A percentile compares a stretch with the other conserved stretches of the same genome.
phyloP scores from a whole-genome alignment of 2,113 vertebrate genomes.

The mouse (Mus musculus) region DNA sequence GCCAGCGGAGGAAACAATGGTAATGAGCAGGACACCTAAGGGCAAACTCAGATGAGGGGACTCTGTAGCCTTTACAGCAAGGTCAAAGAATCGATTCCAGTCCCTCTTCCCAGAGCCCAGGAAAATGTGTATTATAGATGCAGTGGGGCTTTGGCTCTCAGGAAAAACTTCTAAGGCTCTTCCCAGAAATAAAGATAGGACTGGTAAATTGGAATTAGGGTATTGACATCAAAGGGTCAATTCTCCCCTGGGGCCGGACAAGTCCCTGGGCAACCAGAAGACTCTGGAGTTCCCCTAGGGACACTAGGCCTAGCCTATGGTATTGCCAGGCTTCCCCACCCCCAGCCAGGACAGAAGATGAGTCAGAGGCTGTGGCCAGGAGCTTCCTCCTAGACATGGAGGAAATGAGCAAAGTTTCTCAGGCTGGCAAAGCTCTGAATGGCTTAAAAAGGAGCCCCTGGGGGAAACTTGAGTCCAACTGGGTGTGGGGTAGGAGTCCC shows the following conservation, averaged over 20 bases:
- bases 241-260: neutral
- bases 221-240: neutral
- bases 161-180: constrained; percentile 1
- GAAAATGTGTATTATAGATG: constrained; percentile 17
- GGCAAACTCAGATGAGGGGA: neutral
- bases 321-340: neutral
- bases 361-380: constrained; percentile 79
- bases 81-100: neutral
- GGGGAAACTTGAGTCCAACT: constrained; percentile 54
- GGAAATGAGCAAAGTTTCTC: constrained; percentile 82
- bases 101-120: neutral
- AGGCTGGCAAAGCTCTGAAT: constrained; percentile 53
- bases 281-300: constrained; percentile 11
- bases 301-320: constrained; percentile 37
- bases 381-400: constrained; percentile 81
- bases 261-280: neutral
- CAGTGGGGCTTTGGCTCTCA: neutral
- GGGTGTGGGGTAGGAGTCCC: neutral
- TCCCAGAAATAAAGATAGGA: neutral
- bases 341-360: constrained; percentile 68
- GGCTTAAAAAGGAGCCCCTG: constrained; percentile 63
- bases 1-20: neutral
- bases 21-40: constrained; percentile 25
- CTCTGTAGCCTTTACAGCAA: neutral
- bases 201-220: constrained; percentile 25